phyloP scores from a whole-genome alignment of 2,888 invertebrate species.

The Adela reaumurella region DNA sequence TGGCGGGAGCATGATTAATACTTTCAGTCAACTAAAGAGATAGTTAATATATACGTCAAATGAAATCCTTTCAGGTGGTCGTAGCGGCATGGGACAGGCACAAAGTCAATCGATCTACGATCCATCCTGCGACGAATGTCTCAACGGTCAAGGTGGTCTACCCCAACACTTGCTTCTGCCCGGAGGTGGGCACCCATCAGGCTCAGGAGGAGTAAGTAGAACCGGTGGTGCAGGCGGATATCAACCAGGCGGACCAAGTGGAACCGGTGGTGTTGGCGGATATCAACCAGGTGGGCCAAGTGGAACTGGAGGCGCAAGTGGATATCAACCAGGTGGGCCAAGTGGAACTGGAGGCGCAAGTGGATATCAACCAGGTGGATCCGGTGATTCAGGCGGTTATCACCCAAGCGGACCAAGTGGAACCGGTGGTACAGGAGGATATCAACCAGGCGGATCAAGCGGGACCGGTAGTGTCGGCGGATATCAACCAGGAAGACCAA shows the following conservation, averaged over 20 bases:
- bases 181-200: constrained; percentile 9
- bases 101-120: constrained; percentile 78
- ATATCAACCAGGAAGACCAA: too few relatives aligned
- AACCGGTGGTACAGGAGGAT: too few relatives aligned
- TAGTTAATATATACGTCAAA: too few relatives aligned
- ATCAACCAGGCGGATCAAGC: too few relatives aligned
- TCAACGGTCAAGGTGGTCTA: constrained; percentile 19
- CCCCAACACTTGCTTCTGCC: background rate
- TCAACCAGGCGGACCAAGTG: background rate
- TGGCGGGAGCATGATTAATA: too few relatives aligned
- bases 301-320: constrained; percentile 5
- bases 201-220: constrained; percentile 9
- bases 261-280: constrained; percentile 5
- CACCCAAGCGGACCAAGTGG: too few relatives aligned
- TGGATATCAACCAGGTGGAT: too few relatives aligned
- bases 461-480: too few relatives aligned
- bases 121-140: constrained; percentile 66
- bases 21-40: too few relatives aligned
- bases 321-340: too few relatives aligned
- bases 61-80: constrained; percentile 72
- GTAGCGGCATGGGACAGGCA: constrained; percentile 83
- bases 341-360: too few relatives aligned
- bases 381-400: too few relatives aligned
- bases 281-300: constrained; percentile 6
- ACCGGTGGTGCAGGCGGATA: constrained; percentile 4